A percentile compares a stretch with the other conserved stretches of the same genome.
Conservation (phyloP, 2,888 invertebrate genomes). For the Agriotes lineatus region DNA sequence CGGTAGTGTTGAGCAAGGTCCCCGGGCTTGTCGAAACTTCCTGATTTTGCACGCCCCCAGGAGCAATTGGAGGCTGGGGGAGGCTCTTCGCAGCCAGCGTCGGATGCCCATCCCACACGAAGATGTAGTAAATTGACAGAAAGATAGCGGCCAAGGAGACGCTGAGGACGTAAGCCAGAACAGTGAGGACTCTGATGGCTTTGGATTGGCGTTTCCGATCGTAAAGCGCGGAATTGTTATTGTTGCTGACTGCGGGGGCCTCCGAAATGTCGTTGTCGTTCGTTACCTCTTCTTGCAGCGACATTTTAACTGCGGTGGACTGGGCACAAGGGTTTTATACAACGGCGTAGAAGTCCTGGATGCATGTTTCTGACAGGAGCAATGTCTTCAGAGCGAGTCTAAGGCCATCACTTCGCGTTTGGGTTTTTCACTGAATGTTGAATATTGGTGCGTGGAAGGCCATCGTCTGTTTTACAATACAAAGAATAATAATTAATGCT, state of each 20-base stretch:
- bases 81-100: slow-evolving; percentile 57
- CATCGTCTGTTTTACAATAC: too few relatives aligned
- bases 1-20: too few relatives aligned
- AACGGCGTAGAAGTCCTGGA: too few relatives aligned
- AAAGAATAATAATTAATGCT: too few relatives aligned
- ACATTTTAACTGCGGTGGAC: slow-evolving; percentile 19
- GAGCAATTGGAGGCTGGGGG: slow-evolving; percentile 11
- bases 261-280: slow-evolving; percentile 33
- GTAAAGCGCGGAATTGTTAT: slow-evolving; percentile 20
- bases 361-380: too few relatives aligned
- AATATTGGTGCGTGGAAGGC: too few relatives aligned
- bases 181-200: slow-evolving; percentile 78
- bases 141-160: slow-evolving; percentile 88
- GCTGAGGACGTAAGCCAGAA: slow-evolving; percentile 84
- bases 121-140: slow-evolving; percentile 84
- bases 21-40: too few relatives aligned
- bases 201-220: slow-evolving; percentile 60
- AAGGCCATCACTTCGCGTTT: too few relatives aligned
- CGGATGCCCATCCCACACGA: slow-evolving; percentile 82
- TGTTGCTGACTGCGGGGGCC: background rate
- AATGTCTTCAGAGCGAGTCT: too few relatives aligned
- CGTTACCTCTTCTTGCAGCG: slow-evolving; percentile 21
- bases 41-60: too few relatives aligned
- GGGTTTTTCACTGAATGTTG: too few relatives aligned
- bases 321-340: too few relatives aligned